These are phyloP conservation scores for Notothenia coriiceps DNA, from an alignment of 2,113 vertebrate genomes.

Conservation along the genomic window DNA sequence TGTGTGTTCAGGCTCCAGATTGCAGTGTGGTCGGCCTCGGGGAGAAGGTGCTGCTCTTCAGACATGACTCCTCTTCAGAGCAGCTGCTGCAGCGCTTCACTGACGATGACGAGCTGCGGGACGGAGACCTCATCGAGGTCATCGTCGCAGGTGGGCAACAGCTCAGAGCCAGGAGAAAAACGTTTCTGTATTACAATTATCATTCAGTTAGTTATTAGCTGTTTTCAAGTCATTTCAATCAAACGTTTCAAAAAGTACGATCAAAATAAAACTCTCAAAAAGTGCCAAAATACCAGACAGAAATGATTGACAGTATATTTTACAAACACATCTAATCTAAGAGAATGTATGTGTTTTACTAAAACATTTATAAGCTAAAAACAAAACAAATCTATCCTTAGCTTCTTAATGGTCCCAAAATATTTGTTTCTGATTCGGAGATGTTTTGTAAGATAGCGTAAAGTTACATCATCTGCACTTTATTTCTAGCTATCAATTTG, in stretches of 20 bases:
- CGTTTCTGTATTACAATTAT: not conserved
- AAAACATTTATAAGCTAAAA: no score
- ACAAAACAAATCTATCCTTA: no score
- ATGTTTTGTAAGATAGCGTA: not conserved
- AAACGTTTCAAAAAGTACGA: no score
- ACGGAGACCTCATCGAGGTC: constrained; percentile 83
- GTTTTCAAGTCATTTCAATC: no score
- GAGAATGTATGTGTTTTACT: no score
- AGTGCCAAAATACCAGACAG: no score
- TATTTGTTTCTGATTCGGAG: not conserved
- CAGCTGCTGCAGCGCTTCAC: constrained; percentile 73
- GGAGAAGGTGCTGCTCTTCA: constrained; percentile 82
- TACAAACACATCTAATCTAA: no score
- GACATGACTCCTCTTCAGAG: constrained; percentile 65
- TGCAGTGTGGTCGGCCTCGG: constrained; percentile 70
- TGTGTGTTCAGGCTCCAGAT: constrained; percentile 74
- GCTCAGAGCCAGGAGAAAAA: not conserved
- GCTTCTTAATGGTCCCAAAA: no score
- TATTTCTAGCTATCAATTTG: not conserved
- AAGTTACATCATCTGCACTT: not conserved
- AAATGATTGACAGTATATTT: no score
- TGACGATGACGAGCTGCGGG: constrained; percentile 63
- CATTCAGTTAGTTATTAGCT: not conserved
- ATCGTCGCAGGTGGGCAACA: constrained; percentile 74
- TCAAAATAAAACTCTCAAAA: no score